A percentile compares a stretch with the other conserved stretches of the same genome.
Evolutionary conservation across 2,888 invertebrate genomes (phyloP).

Genomic region (Agonopterix arenella): DNA sequence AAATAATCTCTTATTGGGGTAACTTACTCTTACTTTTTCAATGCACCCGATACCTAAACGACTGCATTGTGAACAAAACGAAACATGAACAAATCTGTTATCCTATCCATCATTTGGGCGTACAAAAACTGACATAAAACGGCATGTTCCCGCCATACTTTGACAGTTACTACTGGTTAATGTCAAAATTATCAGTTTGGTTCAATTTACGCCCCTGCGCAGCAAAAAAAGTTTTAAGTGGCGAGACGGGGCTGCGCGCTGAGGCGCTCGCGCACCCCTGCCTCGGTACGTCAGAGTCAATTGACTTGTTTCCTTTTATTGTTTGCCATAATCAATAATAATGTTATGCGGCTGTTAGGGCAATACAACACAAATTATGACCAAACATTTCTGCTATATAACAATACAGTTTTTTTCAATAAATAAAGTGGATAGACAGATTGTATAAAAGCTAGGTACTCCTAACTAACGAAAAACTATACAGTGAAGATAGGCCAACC

Average conservation of each 20-base stretch:
- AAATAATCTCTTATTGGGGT: too few species aligned
- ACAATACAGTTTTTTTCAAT: background rate
- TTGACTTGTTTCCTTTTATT: conserved; percentile 67
- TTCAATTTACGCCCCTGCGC: conserved; percentile 58
- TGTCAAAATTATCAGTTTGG: conserved; percentile 69
- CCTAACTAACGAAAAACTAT: too few species aligned
- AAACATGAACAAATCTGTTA: conserved; percentile 6
- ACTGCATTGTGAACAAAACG: background rate
- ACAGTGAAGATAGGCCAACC: too few species aligned
- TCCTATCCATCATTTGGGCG: conserved; percentile 46
- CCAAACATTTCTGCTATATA: background rate
- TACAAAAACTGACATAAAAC: conserved; percentile 63
- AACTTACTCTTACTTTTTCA: too few species aligned
- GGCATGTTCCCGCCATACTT: conserved; percentile 41
- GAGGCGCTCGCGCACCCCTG: conserved; percentile 26
- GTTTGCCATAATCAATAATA: conserved; percentile 11
- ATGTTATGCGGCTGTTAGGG: background rate
- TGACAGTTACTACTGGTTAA: conserved; percentile 69
- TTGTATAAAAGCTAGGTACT: too few species aligned
- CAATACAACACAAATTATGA: background rate
- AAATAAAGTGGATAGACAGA: too few species aligned
- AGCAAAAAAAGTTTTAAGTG: conserved; percentile 64
- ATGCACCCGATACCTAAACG: too few species aligned
- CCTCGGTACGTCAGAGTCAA: conserved; percentile 32
- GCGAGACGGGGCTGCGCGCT: conserved; percentile 32